Percentiles rank a stretch among this genome's conserved stretches.
phyloP scores from a whole-genome alignment of 1,140 invertebrate genomes.

The Argopecten irradians region DNA sequence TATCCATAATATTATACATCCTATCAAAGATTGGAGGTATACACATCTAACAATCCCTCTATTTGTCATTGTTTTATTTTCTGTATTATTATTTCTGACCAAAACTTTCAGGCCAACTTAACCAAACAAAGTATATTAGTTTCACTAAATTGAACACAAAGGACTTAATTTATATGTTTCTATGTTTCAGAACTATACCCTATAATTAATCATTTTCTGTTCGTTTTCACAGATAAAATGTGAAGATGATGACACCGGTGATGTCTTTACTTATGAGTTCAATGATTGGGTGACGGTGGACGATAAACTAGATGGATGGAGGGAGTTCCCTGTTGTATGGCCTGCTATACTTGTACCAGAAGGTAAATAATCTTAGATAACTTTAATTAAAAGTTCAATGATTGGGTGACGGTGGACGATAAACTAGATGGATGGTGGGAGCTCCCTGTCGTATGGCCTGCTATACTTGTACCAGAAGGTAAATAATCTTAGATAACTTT shows the following conservation, averaged over 20 bases:
- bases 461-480: constrained; percentile 61
- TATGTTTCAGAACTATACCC: not conserved
- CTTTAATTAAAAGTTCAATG: constrained; percentile 60
- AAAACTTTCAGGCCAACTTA: too few relatives aligned
- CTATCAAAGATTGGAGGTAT: not conserved
- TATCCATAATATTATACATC: not conserved
- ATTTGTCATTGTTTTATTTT: too few relatives aligned
- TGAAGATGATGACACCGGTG: constrained; percentile 62
- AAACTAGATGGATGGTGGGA: constrained; percentile 66
- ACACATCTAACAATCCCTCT: too few relatives aligned
- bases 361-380: constrained; percentile 59
- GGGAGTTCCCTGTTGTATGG: constrained; percentile 68
- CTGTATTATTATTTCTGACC: too few relatives aligned
- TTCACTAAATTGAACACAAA: too few relatives aligned
- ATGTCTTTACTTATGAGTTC: constrained; percentile 60
- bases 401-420: constrained; percentile 55
- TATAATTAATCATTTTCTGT: not conserved
- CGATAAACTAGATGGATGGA: constrained; percentile 64
- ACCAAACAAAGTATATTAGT: too few relatives aligned
- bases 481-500: constrained; percentile 56
- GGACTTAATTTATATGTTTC: too few relatives aligned
- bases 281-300: constrained; percentile 57
- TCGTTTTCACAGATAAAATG: constrained; percentile 55
- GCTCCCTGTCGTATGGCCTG: constrained; percentile 67
- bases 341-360: constrained; percentile 60